Percentiles rank a stretch among this genome's conserved stretches.
These are phyloP conservation scores for Gasterosteus aculeatus DNA, from an alignment of 2,113 vertebrate species.

Conservation along the genomic window DNA sequence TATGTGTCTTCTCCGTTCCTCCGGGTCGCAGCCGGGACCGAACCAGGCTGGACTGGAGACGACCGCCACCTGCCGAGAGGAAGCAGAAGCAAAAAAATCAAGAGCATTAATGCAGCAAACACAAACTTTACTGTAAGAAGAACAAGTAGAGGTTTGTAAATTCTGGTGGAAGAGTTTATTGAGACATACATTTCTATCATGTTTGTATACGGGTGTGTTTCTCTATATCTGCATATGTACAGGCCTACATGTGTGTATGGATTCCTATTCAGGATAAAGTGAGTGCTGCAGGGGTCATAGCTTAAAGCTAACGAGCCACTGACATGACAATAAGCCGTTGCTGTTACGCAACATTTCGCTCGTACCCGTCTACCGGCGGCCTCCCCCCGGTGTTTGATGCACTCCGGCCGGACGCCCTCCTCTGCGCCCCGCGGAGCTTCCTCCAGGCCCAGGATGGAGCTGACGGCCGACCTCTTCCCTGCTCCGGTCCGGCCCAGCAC, in stretches of 20 bases:
- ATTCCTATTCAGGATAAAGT: neutral
- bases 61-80: slow-evolving; percentile 63
- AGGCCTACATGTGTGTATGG: neutral
- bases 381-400: slow-evolving; percentile 66
- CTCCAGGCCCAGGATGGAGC: slow-evolving; percentile 70
- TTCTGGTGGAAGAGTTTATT: neutral
- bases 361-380: slow-evolving; percentile 72
- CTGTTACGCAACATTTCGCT: neutral
- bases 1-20: slow-evolving; percentile 67
- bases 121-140: no score
- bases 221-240: no score
- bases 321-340: neutral
- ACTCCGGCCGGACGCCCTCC: neutral
- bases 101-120: neutral
- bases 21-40: slow-evolving; percentile 53
- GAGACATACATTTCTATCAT: neutral
- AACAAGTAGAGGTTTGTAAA: neutral
- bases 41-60: slow-evolving; percentile 79
- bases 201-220: neutral
- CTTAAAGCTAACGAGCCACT: neutral
- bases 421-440: slow-evolving; percentile 37
- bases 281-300: neutral
- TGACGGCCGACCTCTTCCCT: slow-evolving; percentile 61
- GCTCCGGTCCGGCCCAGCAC: slow-evolving; percentile 70
- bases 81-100: neutral